These are phyloP conservation scores for Ciconia maguari DNA, from an alignment of 2,113 vertebrate species.

Conservation along the genomic window DNA sequence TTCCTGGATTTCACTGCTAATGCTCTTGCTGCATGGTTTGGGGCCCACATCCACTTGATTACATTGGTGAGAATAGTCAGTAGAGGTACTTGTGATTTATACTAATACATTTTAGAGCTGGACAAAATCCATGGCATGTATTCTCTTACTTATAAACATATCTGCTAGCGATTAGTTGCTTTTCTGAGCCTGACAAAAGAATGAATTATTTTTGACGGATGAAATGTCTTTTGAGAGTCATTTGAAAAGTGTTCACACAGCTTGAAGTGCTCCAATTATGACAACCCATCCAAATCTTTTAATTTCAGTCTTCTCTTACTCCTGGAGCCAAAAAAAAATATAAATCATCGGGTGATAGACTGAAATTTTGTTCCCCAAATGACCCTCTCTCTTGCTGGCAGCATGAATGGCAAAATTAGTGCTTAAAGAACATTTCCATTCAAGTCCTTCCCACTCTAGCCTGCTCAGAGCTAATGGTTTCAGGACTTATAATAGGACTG, in stretches of 20 bases:
- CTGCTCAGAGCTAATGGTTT: conserved; percentile 44
- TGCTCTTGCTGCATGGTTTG: not conserved
- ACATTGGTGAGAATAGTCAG: not conserved
- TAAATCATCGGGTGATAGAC: not conserved
- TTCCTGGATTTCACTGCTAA: conserved; percentile 5
- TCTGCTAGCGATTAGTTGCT: conserved; percentile 28
- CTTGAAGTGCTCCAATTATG: conserved; percentile 20
- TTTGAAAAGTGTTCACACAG: not conserved
- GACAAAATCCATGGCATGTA: not conserved
- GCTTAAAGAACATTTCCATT: conserved; percentile 48
- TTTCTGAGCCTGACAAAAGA: conserved; percentile 51
- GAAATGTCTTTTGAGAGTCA: conserved; percentile 29
- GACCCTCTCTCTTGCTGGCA: conserved; percentile 39
- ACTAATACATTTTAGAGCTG: not conserved
- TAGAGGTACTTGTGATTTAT: not conserved
- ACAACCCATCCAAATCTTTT: conserved; percentile 40
- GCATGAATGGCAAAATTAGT: conserved; percentile 50
- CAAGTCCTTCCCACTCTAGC: conserved; percentile 36
- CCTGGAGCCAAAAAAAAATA: not conserved
- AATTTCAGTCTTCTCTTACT: conserved; percentile 7
- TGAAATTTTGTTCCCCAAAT: conserved; percentile 28
- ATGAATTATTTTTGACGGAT: conserved; percentile 31
- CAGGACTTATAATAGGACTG: conserved; percentile 1
- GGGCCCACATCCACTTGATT: not conserved
- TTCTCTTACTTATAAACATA: conserved; percentile 33